Base-by-base conservation (phyloP, 2,797 vertebrate genomes). In the Acanthurus leucopareius region DNA sequence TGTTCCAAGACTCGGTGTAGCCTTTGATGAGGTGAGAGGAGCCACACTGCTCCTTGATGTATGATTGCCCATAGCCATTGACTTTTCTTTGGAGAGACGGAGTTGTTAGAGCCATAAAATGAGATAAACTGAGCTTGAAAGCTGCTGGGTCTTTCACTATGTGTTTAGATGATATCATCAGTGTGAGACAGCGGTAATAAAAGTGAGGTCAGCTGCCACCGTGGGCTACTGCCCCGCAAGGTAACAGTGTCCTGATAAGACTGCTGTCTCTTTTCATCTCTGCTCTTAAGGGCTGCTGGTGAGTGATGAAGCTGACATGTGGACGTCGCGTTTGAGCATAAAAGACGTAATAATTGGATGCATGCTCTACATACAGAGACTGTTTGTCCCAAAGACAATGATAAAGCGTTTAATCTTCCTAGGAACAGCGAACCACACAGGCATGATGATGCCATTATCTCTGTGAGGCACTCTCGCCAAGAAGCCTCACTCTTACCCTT, bases 401-500 rank as follows among this genome's bases (percentile, higher is more conserved):
- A 95, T 93, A 79, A 93, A 95, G 93, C 67, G 90, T 94, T 94
- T 94, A 93, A 95, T 95, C 94, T 95, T 82, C 78, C 57, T 61
- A 49, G 86, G 91, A 92, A 94, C 88, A 66, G 91, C 59, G 89
- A 84, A 84, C 84, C 89, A 88, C 83, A 83, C 83, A 83, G 90
- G 86, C 91, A 82, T 88, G 93, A 93, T 94, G 87, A 89, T 87
- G 89, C 86, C 89, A 90, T 95, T 94, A 91, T 91, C 92, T 91
- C 85, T 25, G 84, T 61, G 86, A 87, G 73, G 84, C 85, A 83
- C 86, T 88, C 67, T 86, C 53, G 65, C 73, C 28, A 71, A 88
- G 79, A 62, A 82, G 66, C 91, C 73, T 87, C 84, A 68, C 86
- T 87, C 79, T 75, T 78, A 65, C 61, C 83, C 84, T 78, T 93